Base-by-base conservation (phyloP, 1,140 invertebrate genomes). In the Scaptomyza graminum region DNA sequence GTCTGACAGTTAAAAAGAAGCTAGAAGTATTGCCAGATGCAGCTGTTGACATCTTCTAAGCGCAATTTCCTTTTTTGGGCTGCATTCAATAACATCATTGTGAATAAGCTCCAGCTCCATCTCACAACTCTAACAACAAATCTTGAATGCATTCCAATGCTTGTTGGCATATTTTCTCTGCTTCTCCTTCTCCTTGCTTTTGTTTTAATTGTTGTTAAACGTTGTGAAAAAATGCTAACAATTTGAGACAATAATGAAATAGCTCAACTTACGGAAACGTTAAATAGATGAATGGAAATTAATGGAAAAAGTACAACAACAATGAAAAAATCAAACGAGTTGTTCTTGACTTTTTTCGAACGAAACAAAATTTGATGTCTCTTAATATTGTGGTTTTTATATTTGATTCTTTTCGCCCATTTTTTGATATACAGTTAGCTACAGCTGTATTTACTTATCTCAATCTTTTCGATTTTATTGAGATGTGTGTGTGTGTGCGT, bases 161-260 rank as follows among this genome's bases (percentile, higher is more conserved):
- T 22, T 22, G 22, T 16, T 44, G 31, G 22, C 16, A 22, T 61
- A 31, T 59, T 54, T 68, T 37, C 1, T 7, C 31, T 34, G 5
- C 31, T 34, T 9, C 31, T 9, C 8, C 31, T 34, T 34, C 1
- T 7, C 0, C 28, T 60, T n/a, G 5, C 1, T 37, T 1, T 34
- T 37, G 5, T 25, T 41, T 11, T 57, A 6, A 12, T 56, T 22
- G 16, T 44, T 8, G 16, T 4, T 34, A 6, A 51, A 13, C 18
- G 41, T 52, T 46, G 64, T 79, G n/a, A n/a, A n/a, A n/a, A n/a
- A n/a, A n/a, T n/a, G 61, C 44, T 47, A 51, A 77, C 79, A 79
- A 79, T 79, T 79, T 79, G 76, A 70, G 18, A 70, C 70, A 79
- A 70, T 79, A 79, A 74, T 79, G 37, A 70, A 78, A 79, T 79